Conservation (phyloP, 35 echinoderm and acorn worm species). For the Heliocidaris tuberculata region DNA sequence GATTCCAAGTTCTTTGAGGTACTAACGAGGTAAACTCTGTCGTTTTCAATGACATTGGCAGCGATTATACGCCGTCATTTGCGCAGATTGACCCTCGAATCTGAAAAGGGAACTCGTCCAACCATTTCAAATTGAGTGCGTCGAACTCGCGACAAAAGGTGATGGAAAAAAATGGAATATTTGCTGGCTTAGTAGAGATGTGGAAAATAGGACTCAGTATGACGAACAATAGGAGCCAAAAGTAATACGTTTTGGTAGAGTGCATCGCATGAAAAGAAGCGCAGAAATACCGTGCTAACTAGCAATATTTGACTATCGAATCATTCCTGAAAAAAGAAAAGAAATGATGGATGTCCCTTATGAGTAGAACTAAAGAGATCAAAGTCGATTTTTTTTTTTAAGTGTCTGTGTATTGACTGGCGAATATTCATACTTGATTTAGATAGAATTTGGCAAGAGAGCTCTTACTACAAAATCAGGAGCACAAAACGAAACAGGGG, state of each 20-base stretch:
- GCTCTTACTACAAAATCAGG: not conserved
- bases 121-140: constrained; percentile 47
- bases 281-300: constrained; percentile 1
- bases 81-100: constrained; percentile 24
- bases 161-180: constrained; percentile 36
- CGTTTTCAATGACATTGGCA: constrained; percentile 26
- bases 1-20: constrained; percentile 30
- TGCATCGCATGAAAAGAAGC: not conserved
- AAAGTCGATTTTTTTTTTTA: too few species aligned
- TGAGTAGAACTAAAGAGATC: constrained; percentile 31
- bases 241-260: constrained; percentile 40
- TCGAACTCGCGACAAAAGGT: constrained; percentile 38
- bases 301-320: constrained; percentile 37
- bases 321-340: not conserved
- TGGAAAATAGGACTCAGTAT: constrained; percentile 30
- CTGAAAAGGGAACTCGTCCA: not conserved
- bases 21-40: constrained; percentile 6
- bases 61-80: constrained; percentile 9
- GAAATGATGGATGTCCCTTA: constrained; percentile 33
- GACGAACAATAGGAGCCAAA: constrained; percentile 35
- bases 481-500: not conserved
- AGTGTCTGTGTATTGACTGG: constrained; percentile 22
- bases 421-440: constrained; percentile 9
- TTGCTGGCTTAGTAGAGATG: constrained; percentile 23
- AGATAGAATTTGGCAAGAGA: not conserved